Evolutionary conservation across 2,113 vertebrate genomes (phyloP), one percentile per base, ranked within the genome.

Genomic region (Pollimyrus isidori): DNA sequence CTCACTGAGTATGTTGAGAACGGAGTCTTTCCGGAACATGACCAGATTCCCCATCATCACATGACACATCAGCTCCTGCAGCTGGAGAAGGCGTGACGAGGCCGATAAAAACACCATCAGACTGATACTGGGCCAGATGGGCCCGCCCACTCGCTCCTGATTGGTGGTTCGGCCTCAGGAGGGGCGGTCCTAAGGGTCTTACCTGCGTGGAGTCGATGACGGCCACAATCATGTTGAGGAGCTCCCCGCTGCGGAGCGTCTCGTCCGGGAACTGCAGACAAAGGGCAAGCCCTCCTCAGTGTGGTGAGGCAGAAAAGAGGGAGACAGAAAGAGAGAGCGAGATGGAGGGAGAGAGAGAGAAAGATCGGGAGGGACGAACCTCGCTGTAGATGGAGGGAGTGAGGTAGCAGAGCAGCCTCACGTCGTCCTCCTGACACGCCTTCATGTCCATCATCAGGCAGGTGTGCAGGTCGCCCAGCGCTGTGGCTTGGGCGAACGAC

Each of bases 391-490:
- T 99, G 92, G 98, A 98, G 35, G 98, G 98, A 0, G 98, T 98
- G 92, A 99, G 97, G 95, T 98, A 98, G 92, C 98, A 99, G 4
- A 99, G 97, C 69, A 99, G 95, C 2, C 98, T 93, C 30, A 99
- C 96, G 0, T 99, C 98, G 0, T 99, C 98, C 88, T 99, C 98
- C 93, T 99, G 98, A 88, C 98, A 99, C 11, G 98, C 98, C 92
- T 99, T 99, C 98, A 99, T 99, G 95, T 99, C 98, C 98, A 99
- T 99, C 98, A 99, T 99, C 1, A 99, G 93, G 89, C 98, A 99
- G 0, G 98, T 99, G 95, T 99, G 98, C 76, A 99, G 95, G 69
- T 99, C 98, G 0, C 98, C 98, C 26, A 99, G 95, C 45, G 98
- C 98, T 0, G 98, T 99, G 35, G 98, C 98, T 95, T 99, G 98